Conservation (phyloP, 2,113 vertebrate species). For the Sarotherodon lohbergeri region DNA sequence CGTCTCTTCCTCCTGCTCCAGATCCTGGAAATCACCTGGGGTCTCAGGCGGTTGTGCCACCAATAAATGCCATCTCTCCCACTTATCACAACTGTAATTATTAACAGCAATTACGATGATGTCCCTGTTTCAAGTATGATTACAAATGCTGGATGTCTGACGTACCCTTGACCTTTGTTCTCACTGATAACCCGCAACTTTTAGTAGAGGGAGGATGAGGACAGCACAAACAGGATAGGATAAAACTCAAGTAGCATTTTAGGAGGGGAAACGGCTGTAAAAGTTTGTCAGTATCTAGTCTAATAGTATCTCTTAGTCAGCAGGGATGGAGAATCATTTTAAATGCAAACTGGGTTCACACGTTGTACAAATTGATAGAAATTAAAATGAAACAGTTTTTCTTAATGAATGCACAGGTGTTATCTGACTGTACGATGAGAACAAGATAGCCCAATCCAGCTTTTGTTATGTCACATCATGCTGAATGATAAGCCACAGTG, state of each 20-base stretch:
- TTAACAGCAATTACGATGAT: conserved; percentile 68
- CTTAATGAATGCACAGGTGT: background rate
- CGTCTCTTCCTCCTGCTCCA: too few species aligned
- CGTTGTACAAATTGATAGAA: too few species aligned
- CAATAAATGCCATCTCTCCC: too few species aligned
- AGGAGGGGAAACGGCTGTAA: background rate
- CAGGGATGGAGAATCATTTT: background rate
- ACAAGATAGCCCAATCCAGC: background rate
- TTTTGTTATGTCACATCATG: background rate
- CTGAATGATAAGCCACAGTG: background rate
- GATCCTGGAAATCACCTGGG: too few species aligned
- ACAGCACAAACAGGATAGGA: background rate
- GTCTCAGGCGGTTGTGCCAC: too few species aligned
- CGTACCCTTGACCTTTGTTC: conserved; percentile 76
- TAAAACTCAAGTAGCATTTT: background rate
- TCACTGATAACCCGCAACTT: conserved; percentile 51
- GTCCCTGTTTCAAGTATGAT: background rate
- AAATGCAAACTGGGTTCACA: background rate
- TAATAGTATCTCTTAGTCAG: background rate
- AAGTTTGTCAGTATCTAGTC: background rate
- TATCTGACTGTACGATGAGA: background rate
- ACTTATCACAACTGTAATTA: conserved; percentile 58
- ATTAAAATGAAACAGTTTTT: background rate
- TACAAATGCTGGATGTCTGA: background rate
- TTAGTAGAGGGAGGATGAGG: background rate